Evolutionary conservation across 1,140 invertebrate species (phyloP), one percentile per base, ranked within the genome.

Genomic region (Sesamia nonagrioides): DNA sequence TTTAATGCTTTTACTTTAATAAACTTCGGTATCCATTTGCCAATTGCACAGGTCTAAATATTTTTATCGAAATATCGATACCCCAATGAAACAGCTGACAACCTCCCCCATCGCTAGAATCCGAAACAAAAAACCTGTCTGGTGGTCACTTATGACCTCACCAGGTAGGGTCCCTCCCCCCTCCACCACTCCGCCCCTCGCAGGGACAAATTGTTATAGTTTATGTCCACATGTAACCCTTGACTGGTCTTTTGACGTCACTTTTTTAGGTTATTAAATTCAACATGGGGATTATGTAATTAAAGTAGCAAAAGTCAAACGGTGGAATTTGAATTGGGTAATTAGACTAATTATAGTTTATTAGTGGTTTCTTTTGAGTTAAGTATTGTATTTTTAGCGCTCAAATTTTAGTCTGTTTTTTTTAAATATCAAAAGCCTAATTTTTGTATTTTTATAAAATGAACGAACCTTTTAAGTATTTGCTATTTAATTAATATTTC

Each of bases 81-180:
- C 7, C 13, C 15, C 13, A n/a, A 11, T 7, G 11, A 21, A 75
- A 81, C 80, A 81, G 80, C 80, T 81, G 80, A 78, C 71, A 18
- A 6, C 45, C 15, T 17, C 27, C 27, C 54, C 6, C 77, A 74
- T 56, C 81, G 68, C 81, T 83, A 83, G 33, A 18, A 45, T 68
- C 54, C 18, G 48, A 37, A 80, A 81, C 61, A 79, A 88, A 82
- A 88, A 88, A 88, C 87, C 81, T 81, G 87, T 88, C 81, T 80
- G 75, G 40, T 76, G 87, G 84, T 82, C 86, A 83, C 69, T 74
- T 56, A 58, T 84, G 86, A 87, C 84, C 84, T 81, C 72, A 48
- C 74, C 87, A 88, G 87, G 87, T 88, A 88, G 82, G 75, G 75
- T 66, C 80, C 73, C 73, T 78, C 58, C 78, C 45, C 54, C 45